phyloP scores from a whole-genome alignment of 2,888 invertebrate species.

The Sussaba pulchella region DNA sequence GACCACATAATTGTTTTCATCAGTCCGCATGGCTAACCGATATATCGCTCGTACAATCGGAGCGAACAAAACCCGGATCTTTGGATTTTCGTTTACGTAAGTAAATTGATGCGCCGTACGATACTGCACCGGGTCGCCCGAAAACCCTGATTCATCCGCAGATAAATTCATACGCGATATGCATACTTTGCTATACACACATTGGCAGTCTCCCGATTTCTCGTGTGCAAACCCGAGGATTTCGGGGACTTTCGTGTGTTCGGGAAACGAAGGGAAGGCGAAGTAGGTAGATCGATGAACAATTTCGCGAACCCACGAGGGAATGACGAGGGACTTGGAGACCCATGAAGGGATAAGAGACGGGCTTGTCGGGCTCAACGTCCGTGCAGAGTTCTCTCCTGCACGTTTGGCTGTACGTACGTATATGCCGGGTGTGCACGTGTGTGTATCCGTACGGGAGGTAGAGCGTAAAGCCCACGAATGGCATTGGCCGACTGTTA shows the following conservation, averaged over 20 bases:
- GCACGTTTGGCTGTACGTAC: conserved; percentile 60
- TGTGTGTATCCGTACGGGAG: conserved; percentile 53
- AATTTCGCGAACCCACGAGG: conserved; percentile 47
- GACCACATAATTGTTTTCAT: background rate
- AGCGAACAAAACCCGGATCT: conserved; percentile 18
- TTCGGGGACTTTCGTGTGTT: conserved; percentile 35
- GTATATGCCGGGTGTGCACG: conserved; percentile 52
- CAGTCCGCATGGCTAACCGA: background rate
- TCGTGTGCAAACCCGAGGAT: conserved; percentile 32
- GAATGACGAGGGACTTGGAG: conserved; percentile 57
- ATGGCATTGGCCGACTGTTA: conserved; percentile 64
- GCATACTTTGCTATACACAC: conserved; percentile 30
- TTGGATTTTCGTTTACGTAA: conserved; percentile 51
- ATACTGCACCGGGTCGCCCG: conserved; percentile 42
- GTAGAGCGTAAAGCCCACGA: conserved; percentile 52
- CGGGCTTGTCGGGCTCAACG: conserved; percentile 65
- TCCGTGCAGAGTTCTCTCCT: conserved; percentile 50
- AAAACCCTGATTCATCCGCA: conserved; percentile 44
- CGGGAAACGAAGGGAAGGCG: conserved; percentile 37
- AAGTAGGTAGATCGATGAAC: conserved; percentile 63
- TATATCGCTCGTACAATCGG: background rate
- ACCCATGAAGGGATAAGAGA: conserved; percentile 59
- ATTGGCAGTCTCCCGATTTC: conserved; percentile 19
- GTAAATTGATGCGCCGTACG: conserved; percentile 53
- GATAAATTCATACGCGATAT: conserved; percentile 46